Percentiles rank a stretch among this genome's conserved stretches.
phyloP scores from a whole-genome alignment of 2,113 vertebrate genomes.

The Zosterops lateralis region DNA sequence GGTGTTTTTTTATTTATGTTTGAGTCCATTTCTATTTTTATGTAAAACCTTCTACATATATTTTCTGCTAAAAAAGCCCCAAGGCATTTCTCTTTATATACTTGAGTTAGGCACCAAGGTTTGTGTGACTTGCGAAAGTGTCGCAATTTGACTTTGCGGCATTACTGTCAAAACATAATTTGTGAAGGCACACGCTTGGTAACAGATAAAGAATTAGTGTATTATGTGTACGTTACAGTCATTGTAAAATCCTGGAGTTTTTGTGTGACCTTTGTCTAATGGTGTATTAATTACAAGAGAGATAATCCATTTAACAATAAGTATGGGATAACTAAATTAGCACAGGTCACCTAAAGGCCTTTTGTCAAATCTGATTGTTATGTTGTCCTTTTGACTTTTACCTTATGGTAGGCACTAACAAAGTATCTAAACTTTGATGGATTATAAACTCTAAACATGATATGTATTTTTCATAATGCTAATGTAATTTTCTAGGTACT shows the following conservation, averaged over 20 bases:
- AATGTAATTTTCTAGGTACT: slow-evolving; percentile 81
- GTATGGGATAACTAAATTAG: slow-evolving; percentile 72
- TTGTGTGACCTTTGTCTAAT: slow-evolving; percentile 69
- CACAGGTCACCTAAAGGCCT: slow-evolving; percentile 75
- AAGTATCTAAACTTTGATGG: slow-evolving; percentile 75
- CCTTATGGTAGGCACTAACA: slow-evolving; percentile 76
- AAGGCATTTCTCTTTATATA: not conserved
- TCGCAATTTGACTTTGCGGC: not conserved
- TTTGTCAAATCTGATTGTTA: slow-evolving; percentile 80
- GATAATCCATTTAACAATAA: slow-evolving; percentile 77
- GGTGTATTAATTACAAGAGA: slow-evolving; percentile 74
- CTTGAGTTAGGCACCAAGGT: not conserved
- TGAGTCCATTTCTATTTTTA: not conserved
- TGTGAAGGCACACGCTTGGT: not conserved
- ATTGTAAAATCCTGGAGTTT: slow-evolving; percentile 65
- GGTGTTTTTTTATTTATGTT: not conserved
- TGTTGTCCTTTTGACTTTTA: slow-evolving; percentile 82
- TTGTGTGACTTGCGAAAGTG: not conserved
- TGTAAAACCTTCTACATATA: not conserved
- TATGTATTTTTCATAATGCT: slow-evolving; percentile 84
- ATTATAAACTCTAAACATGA: slow-evolving; percentile 78
- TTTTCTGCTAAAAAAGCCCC: not conserved
- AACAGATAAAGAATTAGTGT: slow-evolving; percentile 41
- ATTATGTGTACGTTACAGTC: slow-evolving; percentile 34
- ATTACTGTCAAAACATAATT: slow-evolving; percentile 39